phyloP scores from a whole-genome alignment of 2,888 invertebrate species.

The Biston stratarius region DNA sequence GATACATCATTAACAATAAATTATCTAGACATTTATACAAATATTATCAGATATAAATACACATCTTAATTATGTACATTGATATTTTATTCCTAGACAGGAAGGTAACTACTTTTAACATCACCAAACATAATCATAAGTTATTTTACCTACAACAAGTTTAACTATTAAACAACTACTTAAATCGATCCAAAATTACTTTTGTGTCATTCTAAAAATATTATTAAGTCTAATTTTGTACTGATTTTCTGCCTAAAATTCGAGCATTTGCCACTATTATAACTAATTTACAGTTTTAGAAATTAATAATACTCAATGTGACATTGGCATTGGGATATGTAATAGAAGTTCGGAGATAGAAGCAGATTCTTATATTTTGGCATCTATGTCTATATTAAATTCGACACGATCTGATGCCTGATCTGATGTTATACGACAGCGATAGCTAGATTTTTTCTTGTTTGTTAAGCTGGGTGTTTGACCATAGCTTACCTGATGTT shows the following conservation, averaged over 20 bases:
- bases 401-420: no score
- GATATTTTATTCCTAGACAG: slow-evolving; percentile 29
- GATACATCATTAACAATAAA: not conserved
- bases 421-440: no score
- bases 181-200: slow-evolving; percentile 15
- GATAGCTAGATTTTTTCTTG: no score
- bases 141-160: not conserved
- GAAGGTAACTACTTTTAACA: slow-evolving; percentile 32
- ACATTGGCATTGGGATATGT: not conserved
- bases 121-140: slow-evolving; percentile 20
- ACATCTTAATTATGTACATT: slow-evolving; percentile 6
- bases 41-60: slow-evolving; percentile 6
- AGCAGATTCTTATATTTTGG: not conserved
- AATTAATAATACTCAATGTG: not conserved
- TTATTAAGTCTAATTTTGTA: slow-evolving; percentile 30
- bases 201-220: slow-evolving; percentile 11
- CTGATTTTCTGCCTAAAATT: slow-evolving; percentile 24
- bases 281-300: not conserved
- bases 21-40: slow-evolving; percentile 5
- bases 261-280: not conserved
- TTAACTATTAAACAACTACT: slow-evolving; percentile 5
- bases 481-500: no score
- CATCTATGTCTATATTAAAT: not conserved
- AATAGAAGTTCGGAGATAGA: not conserved
- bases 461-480: no score